Percentiles rank a stretch among this genome's conserved stretches.
Conservation (phyloP, 2,113 vertebrate species). For the Gobius niger region DNA sequence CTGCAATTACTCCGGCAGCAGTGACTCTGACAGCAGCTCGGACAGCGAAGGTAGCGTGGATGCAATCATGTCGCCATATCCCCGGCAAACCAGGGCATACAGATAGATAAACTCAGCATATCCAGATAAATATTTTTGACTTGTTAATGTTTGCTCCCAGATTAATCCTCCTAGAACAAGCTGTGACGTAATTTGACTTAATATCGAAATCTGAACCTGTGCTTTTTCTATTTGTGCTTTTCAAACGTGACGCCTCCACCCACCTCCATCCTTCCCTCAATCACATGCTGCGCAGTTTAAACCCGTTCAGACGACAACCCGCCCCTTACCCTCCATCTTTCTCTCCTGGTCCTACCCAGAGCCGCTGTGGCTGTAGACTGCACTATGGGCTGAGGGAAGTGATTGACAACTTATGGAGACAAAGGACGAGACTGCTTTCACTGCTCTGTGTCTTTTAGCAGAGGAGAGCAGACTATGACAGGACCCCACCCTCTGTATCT, state of each 20-base stretch:
- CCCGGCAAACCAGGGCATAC: conserved; percentile 68
- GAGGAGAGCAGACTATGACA: conserved; percentile 38
- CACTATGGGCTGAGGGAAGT: conserved; percentile 71
- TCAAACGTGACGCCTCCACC: conserved; percentile 67
- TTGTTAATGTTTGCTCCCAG: conserved; percentile 43
- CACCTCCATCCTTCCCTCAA: conserved; percentile 64
- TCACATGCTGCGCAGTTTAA: conserved; percentile 79
- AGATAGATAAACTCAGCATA: conserved; percentile 67
- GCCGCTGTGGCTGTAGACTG: conserved; percentile 68
- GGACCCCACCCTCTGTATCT: conserved; percentile 19
- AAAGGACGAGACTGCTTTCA: conserved; percentile 62
- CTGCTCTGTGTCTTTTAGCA: conserved; percentile 62
- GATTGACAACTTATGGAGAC: conserved; percentile 74
- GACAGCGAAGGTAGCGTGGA: conserved; percentile 95
- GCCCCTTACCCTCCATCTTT: conserved; percentile 29
- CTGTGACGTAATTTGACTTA: conserved; percentile 12
- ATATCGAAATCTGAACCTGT: conserved; percentile 34
- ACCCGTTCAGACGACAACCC: conserved; percentile 65
- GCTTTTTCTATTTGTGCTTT: conserved; percentile 53
- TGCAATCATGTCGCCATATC: conserved; percentile 78
- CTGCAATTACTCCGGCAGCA: conserved; percentile 94
- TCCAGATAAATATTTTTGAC: conserved; percentile 32
- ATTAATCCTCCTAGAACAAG: conserved; percentile 30
- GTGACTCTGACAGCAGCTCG: conserved; percentile 95
- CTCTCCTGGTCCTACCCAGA: conserved; percentile 43